Evolutionary conservation across 2,797 vertebrate species (phyloP), one percentile per base, ranked within the genome.

Genomic region (Lateolabrax maculatus): DNA sequence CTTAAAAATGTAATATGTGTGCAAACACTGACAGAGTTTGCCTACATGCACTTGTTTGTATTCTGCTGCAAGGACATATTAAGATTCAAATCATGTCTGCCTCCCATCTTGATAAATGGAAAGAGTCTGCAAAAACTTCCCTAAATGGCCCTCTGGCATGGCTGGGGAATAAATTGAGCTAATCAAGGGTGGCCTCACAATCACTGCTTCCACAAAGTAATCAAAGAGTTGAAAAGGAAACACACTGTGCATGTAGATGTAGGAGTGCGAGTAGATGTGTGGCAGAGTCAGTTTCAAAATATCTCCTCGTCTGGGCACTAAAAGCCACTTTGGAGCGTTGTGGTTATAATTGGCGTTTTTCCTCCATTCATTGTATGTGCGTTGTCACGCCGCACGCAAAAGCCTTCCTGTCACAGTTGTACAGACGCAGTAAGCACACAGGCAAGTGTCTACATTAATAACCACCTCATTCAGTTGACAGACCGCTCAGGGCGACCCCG

Each of bases 71-170:
- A 87, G 36, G 70, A 58, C 83, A 61, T 80, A 90, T 94, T 94
- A 90, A 81, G 84, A 94, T 93, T 94, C 92, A 51, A 80, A 91
- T 90, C 93, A 85, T 88, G 89, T 77, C 88, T 58, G 79, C 86
- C 72, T 90, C 87, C 89, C 78, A 87, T 93, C 92, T 90, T 90
- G 90, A 95, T 93, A 92, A 94, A 95, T 91, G 84, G 83, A 91
- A 86, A 85, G 81, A 85, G 89, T 90, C 84, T 90, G 88, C 83
- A 85, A 92, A 95, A 93, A 93, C 84, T 91, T 92, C 88, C 87
- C 91, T 90, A 92, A 95, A 94, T 90, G 87, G 89, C 84, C 89
- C 80, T 84, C 90, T 91, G 85, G 90, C 87, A 92, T 89, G 88
- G 85, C 91, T 78, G 70, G 77, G 83, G 91, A 92, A 93, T 92